Evolutionary conservation across 2,888 invertebrate genomes (phyloP), one percentile per base, ranked within the genome.

Genomic region (Dynastes maya): DNA sequence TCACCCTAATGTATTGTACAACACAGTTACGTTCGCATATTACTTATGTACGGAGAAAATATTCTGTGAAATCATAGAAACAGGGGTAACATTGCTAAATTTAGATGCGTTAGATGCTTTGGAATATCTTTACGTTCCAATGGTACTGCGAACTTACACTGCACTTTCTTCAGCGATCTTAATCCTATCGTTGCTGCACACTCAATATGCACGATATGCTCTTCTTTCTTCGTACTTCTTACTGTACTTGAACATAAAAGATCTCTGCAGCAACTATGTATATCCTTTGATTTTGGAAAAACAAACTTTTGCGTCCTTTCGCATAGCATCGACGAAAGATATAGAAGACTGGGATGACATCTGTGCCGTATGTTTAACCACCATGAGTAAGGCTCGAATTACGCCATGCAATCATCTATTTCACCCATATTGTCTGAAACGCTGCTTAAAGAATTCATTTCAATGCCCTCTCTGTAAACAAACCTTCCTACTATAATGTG

Each of bases 361-460:
- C 6, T 95, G 95, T 86, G 94, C 95, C 0, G 94, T 95, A 1
- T 95, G 95, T 84, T 89, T 95, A 55, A 93, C 91, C 79, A 87
- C 89, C 11, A 95, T 95, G 94, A 90, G 89, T 76, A 91, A 91
- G 8, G 95, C 95, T 0, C 90, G 94, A 64, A 92, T 95, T 55
- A 95, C 95, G 0, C 95, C 95, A 0, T 95, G 95, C 85, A 93
- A 93, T 65, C 95, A 95, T 86, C 91, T 93, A 85, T 95, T 95
- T 88, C 95, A 95, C 87, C 94, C 94, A 0, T 92, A 93, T 84
- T 95, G 95, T 84, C 89, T 95, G 29, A 90, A 95, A 79, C 91
- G 92, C 81, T 95, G 95, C 85, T 90, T 95, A 22, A 93, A 93
- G 82, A 90, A 90, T 2, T 93, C 93, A 8, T 92, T 93, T 83